phyloP scores from a whole-genome alignment of 1,140 invertebrate genomes.

The Halesus radiatus region DNA sequence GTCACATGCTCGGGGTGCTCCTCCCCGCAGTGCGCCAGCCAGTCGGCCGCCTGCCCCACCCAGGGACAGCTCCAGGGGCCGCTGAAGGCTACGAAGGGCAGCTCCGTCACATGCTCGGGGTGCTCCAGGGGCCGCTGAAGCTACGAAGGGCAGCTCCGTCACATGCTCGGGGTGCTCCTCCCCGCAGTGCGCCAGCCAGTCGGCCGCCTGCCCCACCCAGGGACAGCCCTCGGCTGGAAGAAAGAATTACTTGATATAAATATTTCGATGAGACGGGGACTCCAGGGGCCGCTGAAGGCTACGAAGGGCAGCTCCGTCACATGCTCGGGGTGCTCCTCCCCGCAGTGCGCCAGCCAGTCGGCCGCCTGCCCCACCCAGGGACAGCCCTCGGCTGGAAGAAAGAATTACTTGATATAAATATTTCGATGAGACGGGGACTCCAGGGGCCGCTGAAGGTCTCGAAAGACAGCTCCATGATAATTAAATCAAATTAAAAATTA shows the following conservation, averaged over 20 bases:
- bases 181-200: slow-evolving; percentile 70
- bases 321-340: slow-evolving; percentile 63
- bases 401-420: too few species aligned
- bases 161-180: slow-evolving; percentile 64
- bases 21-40: slow-evolving; percentile 69
- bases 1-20: slow-evolving; percentile 65
- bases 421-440: too few species aligned
- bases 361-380: slow-evolving; percentile 67
- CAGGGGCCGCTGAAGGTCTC: slow-evolving; percentile 58
- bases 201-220: slow-evolving; percentile 67
- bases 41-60: slow-evolving; percentile 67
- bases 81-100: neutral
- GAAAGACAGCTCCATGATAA: too few species aligned
- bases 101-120: slow-evolving; percentile 59
- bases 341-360: slow-evolving; percentile 70
- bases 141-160: slow-evolving; percentile 68
- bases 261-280: too few species aligned
- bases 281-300: slow-evolving; percentile 59
- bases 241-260: too few species aligned
- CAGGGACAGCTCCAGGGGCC: slow-evolving; percentile 67
- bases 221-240: too few species aligned
- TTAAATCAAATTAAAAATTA: too few species aligned
- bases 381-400: too few species aligned
- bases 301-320: too few species aligned
- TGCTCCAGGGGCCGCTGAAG: slow-evolving; percentile 66